These are phyloP conservation scores for Thysanoteuthis rhombus DNA, from an alignment of 2,888 invertebrate genomes.

Conservation along the genomic window DNA sequence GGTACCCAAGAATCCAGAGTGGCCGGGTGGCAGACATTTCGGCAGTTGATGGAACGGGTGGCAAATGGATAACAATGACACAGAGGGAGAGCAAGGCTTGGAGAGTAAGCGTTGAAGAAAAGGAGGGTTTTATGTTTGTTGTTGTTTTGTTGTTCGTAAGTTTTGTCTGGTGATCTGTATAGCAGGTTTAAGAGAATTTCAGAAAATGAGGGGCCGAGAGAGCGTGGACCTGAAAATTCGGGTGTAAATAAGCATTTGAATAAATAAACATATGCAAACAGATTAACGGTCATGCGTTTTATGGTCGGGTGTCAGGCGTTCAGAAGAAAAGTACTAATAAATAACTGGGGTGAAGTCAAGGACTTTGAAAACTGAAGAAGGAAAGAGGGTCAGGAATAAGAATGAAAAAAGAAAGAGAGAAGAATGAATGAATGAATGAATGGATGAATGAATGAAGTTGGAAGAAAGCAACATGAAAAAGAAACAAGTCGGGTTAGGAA, in stretches of 20 bases:
- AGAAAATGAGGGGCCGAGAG: not conserved
- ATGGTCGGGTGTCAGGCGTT: not conserved
- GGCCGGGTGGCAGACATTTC: not conserved
- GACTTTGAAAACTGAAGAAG: not conserved
- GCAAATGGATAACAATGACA: not conserved
- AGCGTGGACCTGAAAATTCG: not conserved
- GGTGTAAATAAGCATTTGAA: not conserved
- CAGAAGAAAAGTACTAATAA: not conserved
- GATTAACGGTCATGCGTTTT: not conserved
- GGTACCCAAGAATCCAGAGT: not conserved
- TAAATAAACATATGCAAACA: conserved; percentile 12
- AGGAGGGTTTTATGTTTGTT: not conserved
- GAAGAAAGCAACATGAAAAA: not conserved
- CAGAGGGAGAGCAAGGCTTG: not conserved
- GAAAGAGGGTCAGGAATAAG: too few relatives aligned
- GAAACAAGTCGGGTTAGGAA: not conserved
- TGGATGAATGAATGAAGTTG: not conserved
- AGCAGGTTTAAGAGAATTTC: not conserved
- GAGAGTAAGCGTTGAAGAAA: not conserved
- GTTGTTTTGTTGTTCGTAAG: not conserved
- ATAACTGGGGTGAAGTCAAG: not conserved
- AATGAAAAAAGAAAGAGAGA: not conserved
- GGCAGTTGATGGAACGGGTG: not conserved
- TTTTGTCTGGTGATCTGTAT: not conserved
- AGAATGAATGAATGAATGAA: not conserved